These are phyloP conservation scores for Phylloscopus trochilus DNA, from an alignment of 2,113 vertebrate species.

Conservation along the genomic window DNA sequence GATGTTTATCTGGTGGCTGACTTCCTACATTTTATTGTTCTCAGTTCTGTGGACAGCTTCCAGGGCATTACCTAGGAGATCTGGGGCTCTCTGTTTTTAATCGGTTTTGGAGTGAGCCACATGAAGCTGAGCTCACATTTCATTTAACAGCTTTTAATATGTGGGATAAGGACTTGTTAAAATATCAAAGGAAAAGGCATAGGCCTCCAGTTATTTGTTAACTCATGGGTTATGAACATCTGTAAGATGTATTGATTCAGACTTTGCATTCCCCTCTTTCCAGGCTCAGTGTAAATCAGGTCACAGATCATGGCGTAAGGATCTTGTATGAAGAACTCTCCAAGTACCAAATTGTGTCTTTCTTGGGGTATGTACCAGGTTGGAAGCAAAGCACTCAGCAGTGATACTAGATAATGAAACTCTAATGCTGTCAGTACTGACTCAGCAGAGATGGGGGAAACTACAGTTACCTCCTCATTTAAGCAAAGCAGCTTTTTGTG, in stretches of 20 bases:
- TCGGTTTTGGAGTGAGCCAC: background rate
- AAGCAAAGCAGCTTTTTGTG: background rate
- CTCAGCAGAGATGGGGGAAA: background rate
- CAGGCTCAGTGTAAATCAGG: constrained; percentile 90
- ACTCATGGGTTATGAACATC: background rate
- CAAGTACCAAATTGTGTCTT: constrained; percentile 83
- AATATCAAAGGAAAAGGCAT: background rate
- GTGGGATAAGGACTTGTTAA: background rate
- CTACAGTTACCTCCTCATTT: background rate
- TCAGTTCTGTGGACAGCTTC: background rate
- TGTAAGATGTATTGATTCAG: background rate
- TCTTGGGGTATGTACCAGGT: constrained; percentile 80
- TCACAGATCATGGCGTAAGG: constrained; percentile 85
- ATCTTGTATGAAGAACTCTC: constrained; percentile 88
- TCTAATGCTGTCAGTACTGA: background rate
- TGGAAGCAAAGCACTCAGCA: background rate
- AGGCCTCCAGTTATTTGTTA: background rate
- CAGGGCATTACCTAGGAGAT: background rate
- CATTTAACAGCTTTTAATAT: background rate
- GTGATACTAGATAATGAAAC: background rate
- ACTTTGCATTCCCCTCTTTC: background rate
- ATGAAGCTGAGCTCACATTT: background rate
- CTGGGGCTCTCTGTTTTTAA: background rate
- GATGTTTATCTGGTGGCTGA: background rate
- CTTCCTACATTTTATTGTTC: background rate